Evolutionary conservation across 53 echinoderm and acorn worm genomes (phyloP), one percentile per base, ranked within the genome.

Genomic region (Temnopleurus reevesii): DNA sequence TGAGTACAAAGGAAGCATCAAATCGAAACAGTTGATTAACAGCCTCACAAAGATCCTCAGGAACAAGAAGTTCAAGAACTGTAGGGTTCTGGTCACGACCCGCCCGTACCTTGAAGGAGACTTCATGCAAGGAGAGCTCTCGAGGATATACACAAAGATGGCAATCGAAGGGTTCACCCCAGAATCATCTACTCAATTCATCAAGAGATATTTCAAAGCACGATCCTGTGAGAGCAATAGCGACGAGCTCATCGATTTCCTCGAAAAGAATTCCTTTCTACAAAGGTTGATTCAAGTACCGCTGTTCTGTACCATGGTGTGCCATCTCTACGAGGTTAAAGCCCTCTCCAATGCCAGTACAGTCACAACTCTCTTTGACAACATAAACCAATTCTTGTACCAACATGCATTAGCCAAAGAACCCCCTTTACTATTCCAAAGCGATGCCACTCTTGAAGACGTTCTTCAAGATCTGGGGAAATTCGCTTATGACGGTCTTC

Each of bases 231-330:
- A 47, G 10, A 31, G 19, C 13, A n/a, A 18, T 28, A 53, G 88
- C 17, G 53, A 29, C 29, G 49, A 66, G 19, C 71, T 87, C 34
- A 19, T 66, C 23, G 24, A 19, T 4, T 66, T 46, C 27, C 27
- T 87, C 0, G 7, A 43, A 8, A 25, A 51, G n/a, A 66, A 87
- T 47, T 0, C 31, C 17, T 64, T 87, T 47, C 65, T 87, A n/a
- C 23, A 28, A 4, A 66, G 34, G 10, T 47, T 87, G 29, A 71
- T 87, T n/a, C 8, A 53, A 31, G 88, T 87, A 8, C 88, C 88
- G 27, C 35, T 87, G 4, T 87, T 87, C 46, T 87, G 88, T 49
- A 87, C 76, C 18, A 66, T 87, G 66, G 53, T 87, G 8, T 87
- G 88, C 46, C 88, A 87, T 33, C 31, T 87, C 0, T 33, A 36